Percentiles rank a stretch among this genome's conserved stretches.
Conservation (phyloP, 2,113 vertebrate species). For the Oryzias javanicus region DNA sequence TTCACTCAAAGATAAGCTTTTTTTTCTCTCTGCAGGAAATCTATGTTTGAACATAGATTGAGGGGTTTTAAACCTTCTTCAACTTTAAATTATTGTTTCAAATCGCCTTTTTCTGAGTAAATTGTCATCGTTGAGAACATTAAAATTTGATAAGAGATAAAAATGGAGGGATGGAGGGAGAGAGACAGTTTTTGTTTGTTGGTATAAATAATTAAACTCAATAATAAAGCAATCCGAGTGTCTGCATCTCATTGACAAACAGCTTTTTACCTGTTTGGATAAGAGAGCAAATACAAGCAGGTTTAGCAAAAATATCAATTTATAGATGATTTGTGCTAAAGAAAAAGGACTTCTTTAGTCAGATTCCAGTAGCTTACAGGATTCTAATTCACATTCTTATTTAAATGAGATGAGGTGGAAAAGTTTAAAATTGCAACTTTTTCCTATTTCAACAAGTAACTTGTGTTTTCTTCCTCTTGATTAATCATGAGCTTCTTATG, state of each 20-base stretch:
- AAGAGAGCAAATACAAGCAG: not conserved
- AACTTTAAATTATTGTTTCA: conserved; percentile 57
- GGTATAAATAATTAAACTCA: conserved; percentile 84
- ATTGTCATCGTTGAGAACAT: conserved; percentile 43
- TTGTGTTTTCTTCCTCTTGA: no score
- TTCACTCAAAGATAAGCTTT: not conserved
- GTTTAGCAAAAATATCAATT: no score
- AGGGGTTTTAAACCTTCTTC: conserved; percentile 22
- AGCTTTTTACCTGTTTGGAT: not conserved
- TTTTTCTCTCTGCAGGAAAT: conserved; percentile 42
- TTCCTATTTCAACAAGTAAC: no score
- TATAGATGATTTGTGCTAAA: no score
- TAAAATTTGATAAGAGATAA: conserved; percentile 63
- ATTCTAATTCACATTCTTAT: no score
- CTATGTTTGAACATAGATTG: conserved; percentile 47
- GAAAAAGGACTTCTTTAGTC: no score
- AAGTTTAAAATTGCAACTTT: no score
- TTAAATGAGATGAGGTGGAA: no score
- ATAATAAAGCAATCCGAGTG: conserved; percentile 82
- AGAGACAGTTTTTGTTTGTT: conserved; percentile 80
- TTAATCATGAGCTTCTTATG: no score
- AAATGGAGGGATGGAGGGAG: conserved; percentile 70
- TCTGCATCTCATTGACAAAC: conserved; percentile 38
- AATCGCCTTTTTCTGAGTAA: conserved; percentile 38
- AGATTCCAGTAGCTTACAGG: no score